Evolutionary conservation across 2,113 vertebrate genomes (phyloP).

Genomic region (Anarhynchus alexandrinus): DNA sequence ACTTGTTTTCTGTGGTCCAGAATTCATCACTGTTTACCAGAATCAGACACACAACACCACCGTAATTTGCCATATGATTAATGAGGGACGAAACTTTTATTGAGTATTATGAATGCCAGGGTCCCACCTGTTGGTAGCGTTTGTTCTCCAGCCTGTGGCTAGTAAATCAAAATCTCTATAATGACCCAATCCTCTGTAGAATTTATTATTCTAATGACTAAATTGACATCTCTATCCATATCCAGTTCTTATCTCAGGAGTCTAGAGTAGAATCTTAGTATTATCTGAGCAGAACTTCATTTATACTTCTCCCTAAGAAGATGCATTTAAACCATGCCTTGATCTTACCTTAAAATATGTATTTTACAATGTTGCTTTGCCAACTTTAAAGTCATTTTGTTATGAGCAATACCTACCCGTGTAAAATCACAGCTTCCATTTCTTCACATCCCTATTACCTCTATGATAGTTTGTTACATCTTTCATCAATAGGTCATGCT

Average conservation of each 20-base stretch:
- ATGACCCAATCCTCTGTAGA: not conserved
- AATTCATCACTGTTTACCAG: not conserved
- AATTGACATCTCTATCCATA: not conserved
- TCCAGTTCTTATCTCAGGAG: not conserved
- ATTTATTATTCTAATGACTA: not conserved
- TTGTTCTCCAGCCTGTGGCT: not conserved
- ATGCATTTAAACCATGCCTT: not conserved
- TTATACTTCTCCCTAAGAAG: not conserved
- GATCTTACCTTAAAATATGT: not conserved
- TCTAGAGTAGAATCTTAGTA: not conserved
- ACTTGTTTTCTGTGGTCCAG: not conserved
- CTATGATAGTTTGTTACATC: not conserved
- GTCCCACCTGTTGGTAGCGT: not conserved
- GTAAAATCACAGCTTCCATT: not conserved
- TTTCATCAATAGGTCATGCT: not conserved
- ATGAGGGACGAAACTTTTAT: not conserved
- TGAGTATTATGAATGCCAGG: not conserved
- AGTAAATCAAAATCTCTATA: not conserved
- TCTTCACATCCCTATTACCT: not conserved
- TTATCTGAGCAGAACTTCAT: not conserved
- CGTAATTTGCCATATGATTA: not conserved
- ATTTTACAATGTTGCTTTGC: not conserved
- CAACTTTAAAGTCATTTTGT: not conserved
- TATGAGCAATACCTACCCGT: not conserved
- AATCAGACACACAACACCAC: not conserved